phyloP scores from a whole-genome alignment of 2,797 vertebrate species.

The Pempheris klunzingeri region DNA sequence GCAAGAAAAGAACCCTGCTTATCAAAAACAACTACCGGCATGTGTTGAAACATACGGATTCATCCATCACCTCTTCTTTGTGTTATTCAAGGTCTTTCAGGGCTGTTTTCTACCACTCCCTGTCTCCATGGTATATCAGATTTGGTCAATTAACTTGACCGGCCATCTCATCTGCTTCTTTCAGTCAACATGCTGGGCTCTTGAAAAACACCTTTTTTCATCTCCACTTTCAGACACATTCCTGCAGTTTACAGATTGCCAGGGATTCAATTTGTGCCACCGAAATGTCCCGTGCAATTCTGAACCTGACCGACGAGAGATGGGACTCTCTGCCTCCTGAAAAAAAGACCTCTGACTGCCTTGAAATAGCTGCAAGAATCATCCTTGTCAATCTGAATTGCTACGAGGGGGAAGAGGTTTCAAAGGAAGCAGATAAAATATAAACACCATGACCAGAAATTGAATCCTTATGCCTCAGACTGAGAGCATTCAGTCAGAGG shows the following conservation, averaged over 20 bases:
- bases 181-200: conserved; percentile 37
- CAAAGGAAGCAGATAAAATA: conserved; percentile 67
- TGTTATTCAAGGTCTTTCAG: conserved; percentile 10
- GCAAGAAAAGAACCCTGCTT: background rate
- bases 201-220: conserved; percentile 67
- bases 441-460: conserved; percentile 59
- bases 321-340: conserved; percentile 60
- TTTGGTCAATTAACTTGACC: conserved; percentile 74
- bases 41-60: background rate
- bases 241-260: conserved; percentile 79
- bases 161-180: conserved; percentile 71
- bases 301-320: conserved; percentile 73
- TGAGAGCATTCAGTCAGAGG: conserved; percentile 36
- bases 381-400: conserved; percentile 80
- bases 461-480: conserved; percentile 55
- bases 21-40: conserved; percentile 11
- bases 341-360: conserved; percentile 68
- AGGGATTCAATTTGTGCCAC: conserved; percentile 83
- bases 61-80: background rate
- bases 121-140: conserved; percentile 39
- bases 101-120: conserved; percentile 26
- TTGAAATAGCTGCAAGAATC: conserved; percentile 70
- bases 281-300: conserved; percentile 73
- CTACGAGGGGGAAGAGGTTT: conserved; percentile 49
- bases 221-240: conserved; percentile 72